Base-by-base conservation (phyloP, 1,140 invertebrate species). In the Lithobius niger region DNA sequence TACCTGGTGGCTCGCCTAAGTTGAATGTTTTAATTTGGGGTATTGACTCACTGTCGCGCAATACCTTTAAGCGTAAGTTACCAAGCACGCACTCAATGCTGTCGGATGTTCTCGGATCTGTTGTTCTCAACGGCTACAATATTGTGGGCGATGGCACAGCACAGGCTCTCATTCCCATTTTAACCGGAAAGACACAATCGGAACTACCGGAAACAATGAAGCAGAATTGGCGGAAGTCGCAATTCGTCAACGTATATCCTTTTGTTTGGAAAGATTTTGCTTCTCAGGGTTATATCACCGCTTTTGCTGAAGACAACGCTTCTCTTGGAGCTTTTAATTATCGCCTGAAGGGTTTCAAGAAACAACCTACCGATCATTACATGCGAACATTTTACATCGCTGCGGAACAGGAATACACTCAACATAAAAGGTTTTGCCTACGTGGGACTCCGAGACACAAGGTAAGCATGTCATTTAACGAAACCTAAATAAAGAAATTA, bases 61-160 rank as follows among this genome's bases (percentile, higher is more conserved):
- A 90, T 68, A 83, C 84, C 1, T 92, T 93, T 65, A 82, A 87
- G 21, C 76, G 92, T 27, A 85, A 87, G 63, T 71, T 97, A 44
- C 90, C 90, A 1, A 81, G 83, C 59, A 83, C 83, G 6, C 85
- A 88, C 62, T 72, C 78, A 22, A 88, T 84, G 65, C 70, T 96
- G 27, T 82, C 73, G 0, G 71, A 88, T 13, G 66, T 72, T 4
- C 67, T 94, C 15, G 71, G 78, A 24, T 80, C 80, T 2, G 70
- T 80, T 13, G 73, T 90, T 3, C 66, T 94, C 1, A 73, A 88
- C 64, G 86, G 87, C 56, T 75, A 75, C 58, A 76, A 76, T 56
- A 75, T 76, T 55, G 82, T 96, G 1, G 92, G 92, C 0, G 93
- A 97, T 71, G 91, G 91, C 0, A 96, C 91, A 0, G 88, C 91